Percentiles rank a stretch among this genome's conserved stretches.
phyloP scores from a whole-genome alignment of 2,113 vertebrate genomes.

The Triplophysa siluroides region DNA sequence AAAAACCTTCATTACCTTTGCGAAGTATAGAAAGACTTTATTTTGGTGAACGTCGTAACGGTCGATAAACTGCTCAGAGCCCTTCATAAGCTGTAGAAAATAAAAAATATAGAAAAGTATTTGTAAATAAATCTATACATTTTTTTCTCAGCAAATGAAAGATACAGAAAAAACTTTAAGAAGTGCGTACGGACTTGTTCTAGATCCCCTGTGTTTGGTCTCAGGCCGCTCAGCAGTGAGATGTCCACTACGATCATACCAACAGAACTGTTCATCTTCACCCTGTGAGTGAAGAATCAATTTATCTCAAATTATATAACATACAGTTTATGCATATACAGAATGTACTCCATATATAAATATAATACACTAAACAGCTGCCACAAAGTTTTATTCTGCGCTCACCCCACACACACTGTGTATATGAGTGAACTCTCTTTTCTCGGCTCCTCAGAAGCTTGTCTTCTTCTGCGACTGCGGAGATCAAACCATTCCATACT shows the following conservation, averaged over 20 bases:
- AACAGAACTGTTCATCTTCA: constrained; percentile 45
- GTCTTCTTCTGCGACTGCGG: constrained; percentile 67
- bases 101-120: background rate
- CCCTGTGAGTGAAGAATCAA: constrained; percentile 31
- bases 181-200: constrained; percentile 62
- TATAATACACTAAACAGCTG: background rate
- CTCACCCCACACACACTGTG: constrained; percentile 71
- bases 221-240: constrained; percentile 72
- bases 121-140: background rate
- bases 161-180: background rate
- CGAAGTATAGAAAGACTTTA: constrained; percentile 72
- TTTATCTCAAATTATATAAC: background rate
- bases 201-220: constrained; percentile 65
- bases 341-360: background rate
- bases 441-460: constrained; percentile 16
- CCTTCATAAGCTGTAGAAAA: constrained; percentile 59
- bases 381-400: background rate
- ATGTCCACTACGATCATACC: constrained; percentile 76
- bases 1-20: constrained; percentile 61
- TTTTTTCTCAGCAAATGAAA: background rate
- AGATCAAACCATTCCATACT: constrained; percentile 71
- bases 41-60: constrained; percentile 69
- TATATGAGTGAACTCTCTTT: constrained; percentile 60
- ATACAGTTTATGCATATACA: background rate
- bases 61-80: constrained; percentile 71